A percentile compares a stretch with the other conserved stretches of the same genome.
phyloP scores from a whole-genome alignment of 2,113 vertebrate species.

The Pelobates fuscus region DNA sequence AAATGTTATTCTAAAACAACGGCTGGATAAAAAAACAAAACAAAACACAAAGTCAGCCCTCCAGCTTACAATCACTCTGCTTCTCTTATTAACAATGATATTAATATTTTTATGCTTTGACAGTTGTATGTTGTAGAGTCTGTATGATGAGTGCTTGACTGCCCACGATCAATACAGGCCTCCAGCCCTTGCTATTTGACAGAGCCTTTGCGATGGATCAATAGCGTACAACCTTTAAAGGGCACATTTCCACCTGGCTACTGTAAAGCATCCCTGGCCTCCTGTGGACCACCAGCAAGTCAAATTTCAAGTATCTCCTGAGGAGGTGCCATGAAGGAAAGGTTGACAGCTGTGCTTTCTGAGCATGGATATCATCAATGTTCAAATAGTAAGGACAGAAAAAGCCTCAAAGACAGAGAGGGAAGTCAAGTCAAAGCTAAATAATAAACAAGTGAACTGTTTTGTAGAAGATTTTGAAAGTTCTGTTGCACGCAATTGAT shows the following conservation, averaged over 20 bases:
- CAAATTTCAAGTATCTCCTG: slow-evolving; percentile 27
- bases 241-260: slow-evolving; percentile 43
- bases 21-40: too few relatives aligned
- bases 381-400: slow-evolving; percentile 1
- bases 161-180: slow-evolving; percentile 39
- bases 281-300: slow-evolving; percentile 17
- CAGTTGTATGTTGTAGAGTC: slow-evolving; percentile 37
- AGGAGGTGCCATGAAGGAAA: slow-evolving; percentile 13
- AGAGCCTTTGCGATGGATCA: slow-evolving; percentile 23
- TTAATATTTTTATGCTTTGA: slow-evolving; percentile 4
- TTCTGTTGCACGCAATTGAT: not conserved
- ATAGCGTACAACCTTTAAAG: slow-evolving; percentile 49
- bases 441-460: not conserved
- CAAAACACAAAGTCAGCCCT: not conserved
- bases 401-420: not conserved
- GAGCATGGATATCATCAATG: slow-evolving; percentile 12
- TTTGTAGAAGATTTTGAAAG: not conserved
- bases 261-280: slow-evolving; percentile 27
- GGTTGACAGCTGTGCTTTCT: slow-evolving; percentile 17
- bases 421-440: not conserved
- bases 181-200: slow-evolving; percentile 20
- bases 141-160: slow-evolving; percentile 46
- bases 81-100: slow-evolving; percentile 23
- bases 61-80: not conserved
- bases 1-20: too few relatives aligned